These are phyloP conservation scores for Esox masquinongy DNA, from an alignment of 2,797 vertebrate species.

Conservation along the genomic window DNA sequence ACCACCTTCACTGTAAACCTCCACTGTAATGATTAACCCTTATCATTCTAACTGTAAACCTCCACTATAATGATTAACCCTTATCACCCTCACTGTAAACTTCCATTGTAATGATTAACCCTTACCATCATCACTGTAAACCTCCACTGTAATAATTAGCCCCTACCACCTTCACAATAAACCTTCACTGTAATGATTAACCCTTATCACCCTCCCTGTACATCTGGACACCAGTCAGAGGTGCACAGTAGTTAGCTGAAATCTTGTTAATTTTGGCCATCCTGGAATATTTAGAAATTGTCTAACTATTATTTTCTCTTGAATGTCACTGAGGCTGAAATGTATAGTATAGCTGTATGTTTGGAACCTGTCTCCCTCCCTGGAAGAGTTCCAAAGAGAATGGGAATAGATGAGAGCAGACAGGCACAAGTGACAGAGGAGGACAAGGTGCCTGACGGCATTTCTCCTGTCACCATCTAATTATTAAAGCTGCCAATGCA, in stretches of 20 bases:
- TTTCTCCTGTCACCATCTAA: constrained; percentile 3
- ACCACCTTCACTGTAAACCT: no score
- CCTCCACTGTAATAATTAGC: no score
- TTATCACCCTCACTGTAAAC: no score
- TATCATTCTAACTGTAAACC: no score
- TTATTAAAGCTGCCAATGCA: constrained; percentile 1
- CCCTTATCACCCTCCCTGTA: neutral
- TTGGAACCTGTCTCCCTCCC: neutral
- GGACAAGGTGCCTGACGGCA: constrained; percentile 4
- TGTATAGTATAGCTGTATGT: neutral
- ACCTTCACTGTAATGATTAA: neutral
- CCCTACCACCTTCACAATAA: no score
- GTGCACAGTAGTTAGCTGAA: neutral
- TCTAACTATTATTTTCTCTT: neutral
- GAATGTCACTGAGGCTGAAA: neutral
- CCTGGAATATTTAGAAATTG: neutral
- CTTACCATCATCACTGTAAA: no score
- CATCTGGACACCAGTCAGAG: constrained; percentile 6
- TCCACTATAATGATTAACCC: no score
- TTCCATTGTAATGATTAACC: no score
- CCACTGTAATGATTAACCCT: no score
- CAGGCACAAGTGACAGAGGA: neutral
- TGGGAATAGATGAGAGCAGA: neutral
- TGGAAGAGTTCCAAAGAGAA: neutral
- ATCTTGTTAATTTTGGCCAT: neutral